Base-by-base conservation (phyloP, 2,797 vertebrate genomes). In the Parambassis ranga region DNA sequence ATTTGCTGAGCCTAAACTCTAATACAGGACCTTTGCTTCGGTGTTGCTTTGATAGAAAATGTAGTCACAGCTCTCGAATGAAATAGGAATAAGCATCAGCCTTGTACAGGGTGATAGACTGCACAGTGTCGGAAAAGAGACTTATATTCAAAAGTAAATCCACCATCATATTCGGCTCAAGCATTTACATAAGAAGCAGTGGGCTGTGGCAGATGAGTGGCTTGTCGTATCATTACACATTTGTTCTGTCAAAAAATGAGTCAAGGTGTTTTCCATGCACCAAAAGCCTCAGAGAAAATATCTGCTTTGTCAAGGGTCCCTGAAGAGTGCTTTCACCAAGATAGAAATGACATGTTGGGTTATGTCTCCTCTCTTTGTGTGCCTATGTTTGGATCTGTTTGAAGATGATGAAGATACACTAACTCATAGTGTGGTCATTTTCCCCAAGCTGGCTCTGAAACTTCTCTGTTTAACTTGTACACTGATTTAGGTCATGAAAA, bases 121-220 rank as follows among this genome's bases (percentile, higher is more conserved):
- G 85, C 61, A 60, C 82, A 81, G 87, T 83, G 81, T 75, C 58
- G 65, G 79, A 72, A n/a, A n/a, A 72, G 56, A 65, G 86, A 71
- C 59, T 75, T 57, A 43, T 57, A 64, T 69, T 56, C 61, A 67
- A 78, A 72, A 75, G 56, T 64, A 77, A 94, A 93, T 92, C 90
- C 91, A 84, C 90, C 89, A 87, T 92, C 92, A 91, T 92, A 89
- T 92, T 92, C 88, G 90, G 87, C 85, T 82, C 86, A 87, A 87
- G 46, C 87, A 95, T 96, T 95, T 94, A 91, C 93, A 96, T 95
- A 93, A 95, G 93, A 94, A 93, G 94, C 92, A 90, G 86, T 92
- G 89, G 91, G 88, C 87, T 92, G 93, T 88, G 91, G 81, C 91
- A 92, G 93, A 92, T 92, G 92, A 94, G 92, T 90, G 91, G 89